phyloP scores from a whole-genome alignment of 2,888 invertebrate genomes.

The Neoascia interrupta region DNA sequence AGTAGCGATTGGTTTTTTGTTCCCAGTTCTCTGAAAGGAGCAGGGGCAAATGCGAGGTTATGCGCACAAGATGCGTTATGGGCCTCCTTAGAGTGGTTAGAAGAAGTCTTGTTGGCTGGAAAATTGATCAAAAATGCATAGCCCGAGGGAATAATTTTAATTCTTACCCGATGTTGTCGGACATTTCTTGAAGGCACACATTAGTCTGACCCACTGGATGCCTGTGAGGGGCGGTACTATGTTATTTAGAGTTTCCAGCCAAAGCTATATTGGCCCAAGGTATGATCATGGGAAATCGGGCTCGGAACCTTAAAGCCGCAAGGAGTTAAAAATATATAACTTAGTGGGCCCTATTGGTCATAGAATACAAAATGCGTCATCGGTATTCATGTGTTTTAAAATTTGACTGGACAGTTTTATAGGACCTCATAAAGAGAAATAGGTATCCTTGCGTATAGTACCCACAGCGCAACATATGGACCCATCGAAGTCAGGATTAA shows the following conservation, averaged over 20 bases:
- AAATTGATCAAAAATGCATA: constrained; percentile 69
- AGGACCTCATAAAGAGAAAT: too few relatives aligned
- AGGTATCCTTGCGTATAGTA: too few relatives aligned
- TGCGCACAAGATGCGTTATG: constrained; percentile 43
- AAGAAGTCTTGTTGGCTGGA: constrained; percentile 48
- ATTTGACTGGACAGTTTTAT: too few relatives aligned
- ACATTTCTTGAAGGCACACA: constrained; percentile 41
- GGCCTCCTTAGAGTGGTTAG: constrained; percentile 26
- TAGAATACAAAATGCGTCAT: too few relatives aligned
- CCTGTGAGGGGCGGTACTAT: constrained; percentile 57
- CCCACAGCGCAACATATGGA: too few relatives aligned
- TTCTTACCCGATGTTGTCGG: constrained; percentile 37
- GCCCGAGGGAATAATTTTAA: constrained; percentile 61
- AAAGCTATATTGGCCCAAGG: too few relatives aligned
- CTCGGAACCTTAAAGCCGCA: too few relatives aligned
- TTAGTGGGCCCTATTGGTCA: too few relatives aligned
- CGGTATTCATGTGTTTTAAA: too few relatives aligned
- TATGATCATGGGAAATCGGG: too few relatives aligned
- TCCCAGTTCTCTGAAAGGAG: constrained; percentile 1
- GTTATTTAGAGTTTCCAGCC: constrained; percentile 46
- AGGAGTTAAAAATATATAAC: too few relatives aligned
- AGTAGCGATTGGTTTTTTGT: constrained; percentile 19
- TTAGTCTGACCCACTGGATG: constrained; percentile 33
- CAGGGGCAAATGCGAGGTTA: constrained; percentile 53
- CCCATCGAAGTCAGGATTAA: constrained; percentile 17